Base-by-base conservation (phyloP, 2,797 vertebrate species). In the Fratercula arctica region DNA sequence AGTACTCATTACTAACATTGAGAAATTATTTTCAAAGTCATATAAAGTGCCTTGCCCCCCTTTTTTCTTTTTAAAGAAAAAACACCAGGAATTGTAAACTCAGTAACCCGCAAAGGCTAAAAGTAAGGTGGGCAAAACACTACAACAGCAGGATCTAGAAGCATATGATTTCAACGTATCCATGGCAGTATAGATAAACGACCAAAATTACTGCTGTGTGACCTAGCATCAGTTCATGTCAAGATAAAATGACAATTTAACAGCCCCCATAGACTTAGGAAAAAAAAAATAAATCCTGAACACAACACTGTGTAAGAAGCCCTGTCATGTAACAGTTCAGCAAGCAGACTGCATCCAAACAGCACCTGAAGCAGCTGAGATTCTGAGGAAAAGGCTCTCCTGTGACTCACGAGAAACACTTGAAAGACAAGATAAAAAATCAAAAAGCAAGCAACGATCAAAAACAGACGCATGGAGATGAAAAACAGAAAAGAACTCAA, bases 11-110 rank as follows among this genome's bases (percentile, higher is more conserved):
- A 43, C 8, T 37, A 79, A 63, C 12, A 88, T 1, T 16, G 19
- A 76, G 9, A 63, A 82, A 41, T 26, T 26, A 21, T 31, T 87
- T 86, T 78, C 35, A 45, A 91, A 23, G 8, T 57, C 19, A 24
- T 20, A 17, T 6, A 1, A 66, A 82, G 8, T 23, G 26, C 6
- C 31, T 54, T 28, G 0, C 3, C 14, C 2, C 0, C 2, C 10
- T 41, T 53, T 82, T 69, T 3, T 2, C 57, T 46, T 60, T 56
- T 10, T 15, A 72, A 39, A 61, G 37, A 50, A 67, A 12, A 8
- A 3, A 14, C 21, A 13, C 9, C 8, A 74, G 13, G 31, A 74
- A 48, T 13, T 75, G 8, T 33, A 6, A 85, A 70, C 20, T 72
- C 43, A 3, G 16, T 31, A 75, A 43, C n/a, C 3, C 0, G 33